Base-by-base conservation (phyloP, 2,113 vertebrate species). In the Varanus komodoensis region DNA sequence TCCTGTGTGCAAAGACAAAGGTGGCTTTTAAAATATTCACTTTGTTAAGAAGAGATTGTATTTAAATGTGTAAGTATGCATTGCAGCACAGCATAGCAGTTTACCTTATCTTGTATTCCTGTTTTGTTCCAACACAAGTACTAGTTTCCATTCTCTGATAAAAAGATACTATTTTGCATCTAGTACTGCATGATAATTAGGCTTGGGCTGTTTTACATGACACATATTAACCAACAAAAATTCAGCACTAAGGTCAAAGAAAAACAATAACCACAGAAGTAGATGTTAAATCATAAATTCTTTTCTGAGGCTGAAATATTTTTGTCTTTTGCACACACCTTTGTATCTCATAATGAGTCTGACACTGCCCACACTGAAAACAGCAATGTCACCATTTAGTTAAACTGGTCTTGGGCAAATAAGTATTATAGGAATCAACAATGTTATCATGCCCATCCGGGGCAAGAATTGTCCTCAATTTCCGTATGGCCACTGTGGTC, bases 1-100 rank as follows among this genome's bases (percentile, higher is more conserved):
- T 91, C 89, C 80, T 88, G 27, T 73, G 89, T 90, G 75, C 89
- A 95, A 96, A 96, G 94, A 95, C 94, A 96, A 97, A 95, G 93
- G 85, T 95, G 94, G 86, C 27, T 90, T 92, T 95, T 96, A 96
- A 96, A 95, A 95, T 95, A 91, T 84, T 96, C 93, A 73, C 38
- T 95, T 95, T 96, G 54, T 92, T 96, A 96, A 95, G 73, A 79
- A 27, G 80, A 93, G 89, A 96, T 92, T 91, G 3, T 84, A 80
- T 85, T 87, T 77, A 91, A 91, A 92, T 85, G 71, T n/a, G 93
- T 77, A 95, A 94, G 95, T 91, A 87, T 86, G 89, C 75, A 89
- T 12, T 93, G 52, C 78, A 90, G 1, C 71, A 15, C 93, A 87
- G 92, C 94, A 95, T 61, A 90, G 15, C 84, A 92, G 73, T 88